Base-by-base conservation (phyloP, 2,113 vertebrate genomes). In the Climacteris rufus region DNA sequence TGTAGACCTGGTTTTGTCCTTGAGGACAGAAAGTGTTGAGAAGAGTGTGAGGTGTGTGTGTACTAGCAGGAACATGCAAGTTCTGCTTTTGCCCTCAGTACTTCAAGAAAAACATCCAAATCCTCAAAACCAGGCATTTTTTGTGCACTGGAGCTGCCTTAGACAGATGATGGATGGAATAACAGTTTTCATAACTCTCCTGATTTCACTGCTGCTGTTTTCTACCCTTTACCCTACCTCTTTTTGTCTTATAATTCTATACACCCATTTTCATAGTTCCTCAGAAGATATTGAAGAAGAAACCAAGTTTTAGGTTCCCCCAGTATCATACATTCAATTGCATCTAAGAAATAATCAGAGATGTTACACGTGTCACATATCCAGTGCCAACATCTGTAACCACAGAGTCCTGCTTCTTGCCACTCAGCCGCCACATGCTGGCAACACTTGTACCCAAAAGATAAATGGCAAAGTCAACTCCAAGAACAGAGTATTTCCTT, bases 311-410 rank as follows among this genome's bases (percentile, higher is more conserved):
- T 39, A 66, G 3, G 23, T 45, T 85, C 40, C 44, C 37, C 76
- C 53, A 56, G 15, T 35, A 85, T 60, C 52, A 79, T n/a, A 52
- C 11, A 59, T 7, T 5, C 0, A 0, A 14, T 15, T 50, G 39
- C 35, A 83, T 40, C 20, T 74, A 20, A 66, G n/a, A 61, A 84
- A 57, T 9, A 77, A 37, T 7, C 31, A 42, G 31, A 49, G 39
- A 75, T 59, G 45, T 53, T 68, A 50, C 1, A 13, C 18, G 19
- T 23, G 22, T 20, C 39, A 39, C 37, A 33, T 4, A 47, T 56
- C 18, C 49, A 59, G 7, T 10, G 61, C 19, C 52, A 79, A n/a
- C 20, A 35, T 30, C 39, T 53, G 8, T 33, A 66, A 79, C 7
- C 23, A 56, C 24, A 59, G 8, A 47, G 23, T 35, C 16, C 50